A percentile compares a stretch with the other conserved stretches of the same genome.
Evolutionary conservation across 1,140 invertebrate species (phyloP).

Genomic region (Sweltsa coloradensis): DNA sequence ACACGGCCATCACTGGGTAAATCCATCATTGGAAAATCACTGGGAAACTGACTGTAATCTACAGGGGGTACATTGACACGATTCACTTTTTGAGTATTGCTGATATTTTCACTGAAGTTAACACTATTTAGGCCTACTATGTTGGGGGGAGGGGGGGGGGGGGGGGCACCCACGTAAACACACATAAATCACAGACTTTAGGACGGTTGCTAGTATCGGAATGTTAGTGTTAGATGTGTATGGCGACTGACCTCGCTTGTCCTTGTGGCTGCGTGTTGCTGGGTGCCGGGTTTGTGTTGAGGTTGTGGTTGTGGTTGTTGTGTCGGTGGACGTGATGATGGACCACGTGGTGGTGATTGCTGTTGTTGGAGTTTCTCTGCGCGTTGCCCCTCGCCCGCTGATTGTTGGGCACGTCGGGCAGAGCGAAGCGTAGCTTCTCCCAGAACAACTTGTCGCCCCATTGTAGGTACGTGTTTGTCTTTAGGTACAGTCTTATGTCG

Average conservation of each 20-base stretch:
- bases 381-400: constrained; percentile 24
- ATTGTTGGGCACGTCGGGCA: constrained; percentile 53
- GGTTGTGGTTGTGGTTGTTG: constrained; percentile 13
- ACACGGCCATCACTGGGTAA: too few relatives aligned
- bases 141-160: not conserved
- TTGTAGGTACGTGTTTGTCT: constrained; percentile 79
- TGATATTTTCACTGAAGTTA: too few relatives aligned
- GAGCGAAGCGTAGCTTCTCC: constrained; percentile 82
- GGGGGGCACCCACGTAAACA: not conserved
- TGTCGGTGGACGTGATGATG: constrained; percentile 14
- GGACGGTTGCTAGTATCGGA: too few relatives aligned
- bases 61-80: too few relatives aligned
- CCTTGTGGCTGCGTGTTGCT: not conserved
- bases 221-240: too few relatives aligned
- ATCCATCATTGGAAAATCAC: too few relatives aligned
- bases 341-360: constrained; percentile 28
- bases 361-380: constrained; percentile 50
- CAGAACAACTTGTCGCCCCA: constrained; percentile 91
- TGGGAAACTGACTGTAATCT: too few relatives aligned
- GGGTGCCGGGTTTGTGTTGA: not conserved
- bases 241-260: constrained; percentile 10
- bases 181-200: not conserved
- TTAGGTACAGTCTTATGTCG: constrained; percentile 76
- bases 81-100: too few relatives aligned
- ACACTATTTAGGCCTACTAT: not conserved